These are phyloP conservation scores for Dryadula phaetusa DNA, from an alignment of 2,888 invertebrate species.

Conservation along the genomic window DNA sequence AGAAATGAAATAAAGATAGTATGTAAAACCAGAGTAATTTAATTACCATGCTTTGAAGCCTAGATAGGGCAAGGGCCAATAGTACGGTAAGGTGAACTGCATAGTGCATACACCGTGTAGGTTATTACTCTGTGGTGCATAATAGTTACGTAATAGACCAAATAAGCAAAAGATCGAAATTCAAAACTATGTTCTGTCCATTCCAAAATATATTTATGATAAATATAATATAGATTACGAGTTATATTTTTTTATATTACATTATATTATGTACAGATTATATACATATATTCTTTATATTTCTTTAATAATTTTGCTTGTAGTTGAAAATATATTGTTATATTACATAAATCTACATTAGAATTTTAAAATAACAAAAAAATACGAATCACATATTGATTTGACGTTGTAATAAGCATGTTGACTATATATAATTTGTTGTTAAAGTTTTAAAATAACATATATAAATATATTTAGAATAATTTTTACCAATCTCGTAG, in stretches of 20 bases:
- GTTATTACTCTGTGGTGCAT: conserved; percentile 13
- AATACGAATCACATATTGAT: no score
- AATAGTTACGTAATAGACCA: conserved; percentile 18
- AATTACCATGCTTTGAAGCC: conserved; percentile 11
- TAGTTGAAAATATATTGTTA: no score
- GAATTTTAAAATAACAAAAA: no score
- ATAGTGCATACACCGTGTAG: conserved; percentile 2
- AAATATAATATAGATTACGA: no score
- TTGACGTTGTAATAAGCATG: background rate
- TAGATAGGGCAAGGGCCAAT: conserved; percentile 19
- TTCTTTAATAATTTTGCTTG: no score
- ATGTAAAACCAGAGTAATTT: conserved; percentile 12
- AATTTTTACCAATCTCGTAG: background rate
- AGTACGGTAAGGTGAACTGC: conserved; percentile 23
- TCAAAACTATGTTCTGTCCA: background rate
- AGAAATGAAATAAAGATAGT: background rate
- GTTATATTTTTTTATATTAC: no score
- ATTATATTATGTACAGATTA: no score
- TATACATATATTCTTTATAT: no score
- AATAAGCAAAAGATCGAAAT: background rate
- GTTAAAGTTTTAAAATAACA: background rate
- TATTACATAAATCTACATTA: no score
- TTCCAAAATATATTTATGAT: background rate
- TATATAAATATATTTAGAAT: background rate
- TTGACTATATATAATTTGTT: background rate